Evolutionary conservation across 2,888 invertebrate species (phyloP).

Genomic region (Acleris literana): DNA sequence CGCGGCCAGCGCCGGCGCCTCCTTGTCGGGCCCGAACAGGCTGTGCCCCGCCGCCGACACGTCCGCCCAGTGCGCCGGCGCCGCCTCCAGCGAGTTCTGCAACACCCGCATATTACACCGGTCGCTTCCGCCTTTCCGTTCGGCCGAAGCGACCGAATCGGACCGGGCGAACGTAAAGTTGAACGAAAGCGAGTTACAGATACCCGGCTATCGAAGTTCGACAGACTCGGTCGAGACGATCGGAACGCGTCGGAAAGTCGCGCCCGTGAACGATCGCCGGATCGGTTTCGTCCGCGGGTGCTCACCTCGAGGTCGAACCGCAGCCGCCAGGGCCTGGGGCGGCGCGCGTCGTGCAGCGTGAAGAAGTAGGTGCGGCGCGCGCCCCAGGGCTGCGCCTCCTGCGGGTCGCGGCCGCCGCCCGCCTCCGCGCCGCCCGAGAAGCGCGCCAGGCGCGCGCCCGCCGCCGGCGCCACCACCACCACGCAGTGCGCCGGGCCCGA

Average conservation of each 20-base stretch:
- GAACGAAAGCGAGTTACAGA: too few species aligned
- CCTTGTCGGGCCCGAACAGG: conserved; percentile 80
- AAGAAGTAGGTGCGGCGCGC: conserved; percentile 76
- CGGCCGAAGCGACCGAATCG: too few species aligned
- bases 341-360: conserved; percentile 50
- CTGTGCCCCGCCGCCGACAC: conserved; percentile 85
- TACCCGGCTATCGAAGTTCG: too few species aligned
- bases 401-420: conserved; percentile 77
- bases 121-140: too few species aligned
- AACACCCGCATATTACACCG: background rate
- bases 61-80: conserved; percentile 59
- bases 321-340: conserved; percentile 37
- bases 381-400: conserved; percentile 69
- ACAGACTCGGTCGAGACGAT: too few species aligned
- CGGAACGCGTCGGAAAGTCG: too few species aligned
- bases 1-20: conserved; percentile 73
- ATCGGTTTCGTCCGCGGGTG: too few species aligned
- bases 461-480: conserved; percentile 84
- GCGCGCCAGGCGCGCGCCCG: conserved; percentile 77
- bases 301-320: conserved; percentile 39
- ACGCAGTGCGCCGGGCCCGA: conserved; percentile 54
- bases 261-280: too few species aligned
- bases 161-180: too few species aligned
- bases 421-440: conserved; percentile 65
- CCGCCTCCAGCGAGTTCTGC: conserved; percentile 37